Base-by-base conservation (phyloP, 2,888 invertebrate genomes). In the Platerodrilus igneus region DNA sequence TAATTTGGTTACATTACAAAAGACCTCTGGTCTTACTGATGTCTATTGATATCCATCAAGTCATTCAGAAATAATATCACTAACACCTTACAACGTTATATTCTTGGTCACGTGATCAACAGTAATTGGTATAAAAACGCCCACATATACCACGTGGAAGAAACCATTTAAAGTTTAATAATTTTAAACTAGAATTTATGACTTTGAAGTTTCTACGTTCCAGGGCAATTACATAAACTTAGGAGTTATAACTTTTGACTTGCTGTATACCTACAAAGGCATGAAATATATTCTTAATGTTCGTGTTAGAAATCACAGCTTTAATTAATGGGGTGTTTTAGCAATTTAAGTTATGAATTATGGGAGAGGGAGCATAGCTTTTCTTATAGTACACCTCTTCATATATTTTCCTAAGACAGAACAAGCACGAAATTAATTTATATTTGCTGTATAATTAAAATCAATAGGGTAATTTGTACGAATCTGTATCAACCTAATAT, bases 321-420 rank as follows among this genome's bases (percentile, higher is more conserved):
- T 54, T 58, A 63, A 64, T 62, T 62, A 63, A 63, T 63, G 63
- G 62, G 61, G 59, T 50, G 62, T 62, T 60, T 59, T 58, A 59
- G 63, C 51, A 62, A 64, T 64, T 62, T 59, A 56, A 53, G 55
- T 59, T 62, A 60, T 63, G 62, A 63, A 57, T 64, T 64, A 63
- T 62, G 57, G 51, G 46, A 39, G 50, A 39, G 32, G 50, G 51
- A 49, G 50, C 44, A n/a, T n/a, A 37, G 52, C 50, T 54, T 45
- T 57, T 58, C 56, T 58, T 58, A 56, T 39, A 42, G 18, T 22
- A n/a, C 19, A 28, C 27, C 29, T 39, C 34, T 39, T 40, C 15
- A 36, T 36, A 29, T 26, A 40, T 40, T 22, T 17, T n/a, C n/a
- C n/a, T n/a, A n/a, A n/a, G n/a, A n/a, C n/a, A n/a, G n/a, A n/a